Base-by-base conservation (phyloP, 2,113 vertebrate species). In the Poeciliopsis prolifica region DNA sequence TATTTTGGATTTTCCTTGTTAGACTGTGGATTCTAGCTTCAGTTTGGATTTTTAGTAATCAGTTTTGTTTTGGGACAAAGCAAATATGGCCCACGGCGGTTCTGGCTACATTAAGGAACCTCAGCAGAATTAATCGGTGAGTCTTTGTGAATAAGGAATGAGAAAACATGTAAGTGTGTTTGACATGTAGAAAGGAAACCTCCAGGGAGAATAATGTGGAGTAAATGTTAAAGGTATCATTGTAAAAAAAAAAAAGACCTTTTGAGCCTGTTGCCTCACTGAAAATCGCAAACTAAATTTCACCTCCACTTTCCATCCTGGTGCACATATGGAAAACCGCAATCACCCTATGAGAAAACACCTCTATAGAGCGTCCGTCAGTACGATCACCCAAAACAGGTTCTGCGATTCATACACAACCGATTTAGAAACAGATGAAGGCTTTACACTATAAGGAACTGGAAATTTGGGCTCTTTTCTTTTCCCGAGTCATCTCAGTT, bases 181-280 rank as follows among this genome's bases (percentile, higher is more conserved):
- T 72, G 78, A 68, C 73, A 82, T 84, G 75, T 87, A 80, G 28
- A 87, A 66, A 77, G 64, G 86, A 74, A 77, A 84, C 86, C 86
- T 89, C 91, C 85, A 84, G 70, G 81, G 72, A 14, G 65, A 88
- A 88, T 85, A 82, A 90, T 90, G 83, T 75, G 72, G 87, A 92
- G 88, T 91, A 87, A 89, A 89, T 89, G 89, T 89, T 85, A 85
- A 72, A 86, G 83, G 79, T 86, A 89, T 91, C 86, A 92, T 87
- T 88, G 70, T 70, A 14, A 42, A 3, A 42, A 14, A 14, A 14
- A 12, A 31, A 31, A 31, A 31, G 91, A 93, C 91, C 91, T 91
- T 92, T 92, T 75, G 68, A 87, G 78, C 67, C 68, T 84, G 86
- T 77, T 70, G 86, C 77, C 42, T 81, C 68, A 82, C 72, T 80